These are phyloP conservation scores for Uria aalge DNA, from an alignment of 2,113 vertebrate species.

Conservation along the genomic window DNA sequence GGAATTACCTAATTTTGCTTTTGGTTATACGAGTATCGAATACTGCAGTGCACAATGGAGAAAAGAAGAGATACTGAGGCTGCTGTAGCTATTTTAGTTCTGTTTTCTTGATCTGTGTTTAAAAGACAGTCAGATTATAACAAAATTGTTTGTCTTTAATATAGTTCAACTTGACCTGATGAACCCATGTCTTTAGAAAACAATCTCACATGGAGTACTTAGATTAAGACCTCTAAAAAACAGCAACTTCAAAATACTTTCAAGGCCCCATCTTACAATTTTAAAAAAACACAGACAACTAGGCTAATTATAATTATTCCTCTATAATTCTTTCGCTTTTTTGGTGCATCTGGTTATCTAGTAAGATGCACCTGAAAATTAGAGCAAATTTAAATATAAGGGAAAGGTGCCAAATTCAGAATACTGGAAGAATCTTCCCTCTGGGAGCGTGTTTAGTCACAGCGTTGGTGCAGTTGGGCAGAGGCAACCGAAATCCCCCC, in stretches of 20 bases:
- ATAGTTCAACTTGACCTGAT: conserved; percentile 24
- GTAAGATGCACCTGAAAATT: conserved; percentile 53
- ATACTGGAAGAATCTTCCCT: not conserved
- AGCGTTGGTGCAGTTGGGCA: not conserved
- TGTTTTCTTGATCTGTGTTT: conserved; percentile 43
- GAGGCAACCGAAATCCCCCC: not conserved
- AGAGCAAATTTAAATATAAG: conserved; percentile 42
- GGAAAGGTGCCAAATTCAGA: conserved; percentile 47
- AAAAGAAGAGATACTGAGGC: not conserved
- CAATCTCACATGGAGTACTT: conserved; percentile 23
- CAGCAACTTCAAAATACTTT: conserved; percentile 25
- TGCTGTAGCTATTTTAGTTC: conserved; percentile 16
- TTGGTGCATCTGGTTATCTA: conserved; percentile 43
- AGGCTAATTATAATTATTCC: conserved; percentile 38
- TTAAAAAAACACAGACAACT: not conserved
- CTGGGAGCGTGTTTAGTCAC: not conserved
- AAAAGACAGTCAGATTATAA: conserved; percentile 37
- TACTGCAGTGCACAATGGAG: not conserved
- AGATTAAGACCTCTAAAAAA: conserved; percentile 47
- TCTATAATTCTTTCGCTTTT: conserved; percentile 30
- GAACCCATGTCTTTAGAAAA: conserved; percentile 49
- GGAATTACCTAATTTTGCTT: not conserved
- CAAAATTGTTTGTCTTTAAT: conserved; percentile 65
- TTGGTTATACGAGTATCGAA: not conserved
- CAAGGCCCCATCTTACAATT: not conserved